A percentile compares a stretch with the other conserved stretches of the same genome.
Evolutionary conservation across 2,888 invertebrate species (phyloP).

Genomic region (Dyspetes luteomarginatus): DNA sequence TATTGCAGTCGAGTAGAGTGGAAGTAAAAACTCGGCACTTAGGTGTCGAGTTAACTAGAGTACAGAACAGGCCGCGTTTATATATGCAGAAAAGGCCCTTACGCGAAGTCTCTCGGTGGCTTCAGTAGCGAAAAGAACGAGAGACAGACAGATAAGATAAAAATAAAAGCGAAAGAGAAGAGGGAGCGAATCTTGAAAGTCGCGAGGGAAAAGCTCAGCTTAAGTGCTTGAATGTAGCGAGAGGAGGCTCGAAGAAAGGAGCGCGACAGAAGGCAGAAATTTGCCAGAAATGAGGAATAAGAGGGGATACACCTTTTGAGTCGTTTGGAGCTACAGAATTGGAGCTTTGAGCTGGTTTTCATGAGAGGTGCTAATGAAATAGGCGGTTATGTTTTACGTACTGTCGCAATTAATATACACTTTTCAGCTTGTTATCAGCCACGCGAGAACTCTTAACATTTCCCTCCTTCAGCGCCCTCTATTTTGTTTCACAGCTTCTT

Average conservation of each 20-base stretch:
- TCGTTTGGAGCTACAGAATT: background rate
- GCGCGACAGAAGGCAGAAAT: slow-evolving; percentile 9
- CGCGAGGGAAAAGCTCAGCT: slow-evolving; percentile 67
- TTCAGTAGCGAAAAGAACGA: slow-evolving; percentile 18
- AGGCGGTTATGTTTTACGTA: slow-evolving; percentile 75
- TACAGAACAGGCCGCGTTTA: slow-evolving; percentile 68
- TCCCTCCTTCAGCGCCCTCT: background rate
- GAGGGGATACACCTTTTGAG: slow-evolving; percentile 35
- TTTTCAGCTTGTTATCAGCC: slow-evolving; percentile 65
- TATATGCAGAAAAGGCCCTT: slow-evolving; percentile 68
- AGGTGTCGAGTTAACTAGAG: slow-evolving; percentile 69
- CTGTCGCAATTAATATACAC: slow-evolving; percentile 70
- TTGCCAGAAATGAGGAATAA: slow-evolving; percentile 33
- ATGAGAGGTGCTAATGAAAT: slow-evolving; percentile 76
- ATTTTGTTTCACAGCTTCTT: background rate
- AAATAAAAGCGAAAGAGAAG: slow-evolving; percentile 25
- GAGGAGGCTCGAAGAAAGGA: slow-evolving; percentile 46
- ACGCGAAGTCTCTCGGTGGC: slow-evolving; percentile 33
- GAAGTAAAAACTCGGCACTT: slow-evolving; percentile 69
- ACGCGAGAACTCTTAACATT: slow-evolving; percentile 17
- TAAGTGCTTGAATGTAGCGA: slow-evolving; percentile 66
- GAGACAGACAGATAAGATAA: slow-evolving; percentile 24
- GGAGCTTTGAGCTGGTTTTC: slow-evolving; percentile 42
- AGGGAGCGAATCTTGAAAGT: too few species aligned
- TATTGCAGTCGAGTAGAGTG: slow-evolving; percentile 20